phyloP scores from a whole-genome alignment of 2,113 vertebrate genomes.

The Podocnemis expansa region DNA sequence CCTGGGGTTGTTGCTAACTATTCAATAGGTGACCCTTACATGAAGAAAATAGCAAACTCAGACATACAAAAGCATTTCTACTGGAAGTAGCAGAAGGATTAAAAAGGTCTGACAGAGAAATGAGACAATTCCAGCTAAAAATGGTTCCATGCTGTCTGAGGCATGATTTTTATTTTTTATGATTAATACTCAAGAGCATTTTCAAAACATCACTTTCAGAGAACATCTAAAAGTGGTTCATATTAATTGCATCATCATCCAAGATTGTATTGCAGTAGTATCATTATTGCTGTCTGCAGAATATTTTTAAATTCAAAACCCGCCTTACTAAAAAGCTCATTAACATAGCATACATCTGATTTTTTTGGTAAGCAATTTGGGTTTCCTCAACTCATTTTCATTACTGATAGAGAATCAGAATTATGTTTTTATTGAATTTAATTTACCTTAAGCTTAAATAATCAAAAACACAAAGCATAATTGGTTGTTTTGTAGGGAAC shows the following conservation, averaged over 20 bases:
- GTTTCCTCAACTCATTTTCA: not conserved
- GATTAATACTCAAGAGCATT: not conserved
- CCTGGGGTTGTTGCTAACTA: not conserved
- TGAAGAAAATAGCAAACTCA: not conserved
- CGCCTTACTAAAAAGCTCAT: slow-evolving; percentile 5
- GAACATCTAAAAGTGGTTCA: not conserved
- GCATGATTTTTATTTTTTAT: not conserved
- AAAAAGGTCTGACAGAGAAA: not conserved
- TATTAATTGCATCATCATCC: not conserved
- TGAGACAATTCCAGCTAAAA: not conserved
- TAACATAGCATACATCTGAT: not conserved
- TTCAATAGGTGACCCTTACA: not conserved
- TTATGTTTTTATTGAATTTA: not conserved
- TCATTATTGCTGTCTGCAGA: not conserved
- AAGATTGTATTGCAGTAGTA: not conserved
- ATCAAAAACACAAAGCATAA: not conserved
- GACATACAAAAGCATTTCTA: not conserved
- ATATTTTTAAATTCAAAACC: slow-evolving; percentile 33
- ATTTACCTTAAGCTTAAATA: slow-evolving; percentile 15
- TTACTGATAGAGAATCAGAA: not conserved
- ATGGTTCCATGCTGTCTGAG: not conserved
- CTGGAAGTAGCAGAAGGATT: not conserved
- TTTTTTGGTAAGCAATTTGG: not conserved
- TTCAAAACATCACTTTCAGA: not conserved
- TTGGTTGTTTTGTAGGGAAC: slow-evolving; percentile 1